Evolutionary conservation across 2,113 vertebrate genomes (phyloP).

Genomic region (Ophiodon elongatus): DNA sequence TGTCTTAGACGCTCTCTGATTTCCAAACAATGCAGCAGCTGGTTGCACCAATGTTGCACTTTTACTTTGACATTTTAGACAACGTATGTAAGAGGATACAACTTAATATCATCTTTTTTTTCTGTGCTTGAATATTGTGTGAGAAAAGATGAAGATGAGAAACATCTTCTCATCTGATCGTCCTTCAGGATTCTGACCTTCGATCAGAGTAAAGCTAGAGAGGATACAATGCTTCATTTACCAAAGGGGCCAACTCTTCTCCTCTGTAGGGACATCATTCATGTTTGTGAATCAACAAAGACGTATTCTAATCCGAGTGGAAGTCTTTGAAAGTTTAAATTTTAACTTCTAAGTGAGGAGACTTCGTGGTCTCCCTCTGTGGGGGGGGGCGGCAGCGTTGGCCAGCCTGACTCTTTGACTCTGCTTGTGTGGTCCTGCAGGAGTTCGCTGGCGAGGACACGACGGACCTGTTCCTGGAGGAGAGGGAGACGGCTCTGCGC

Average conservation of each 20-base stretch:
- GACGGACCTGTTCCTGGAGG: conserved; percentile 95
- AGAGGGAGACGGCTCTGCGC: conserved; percentile 92
- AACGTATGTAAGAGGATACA: too few species aligned
- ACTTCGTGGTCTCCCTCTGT: not conserved
- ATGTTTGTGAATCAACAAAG: not conserved
- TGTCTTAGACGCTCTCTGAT: too few species aligned
- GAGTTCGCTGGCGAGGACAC: conserved; percentile 98
- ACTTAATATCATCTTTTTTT: too few species aligned
- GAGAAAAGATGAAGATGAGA: too few species aligned
- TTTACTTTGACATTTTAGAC: too few species aligned
- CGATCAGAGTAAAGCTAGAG: not conserved
- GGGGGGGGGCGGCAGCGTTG: not conserved
- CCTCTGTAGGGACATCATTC: not conserved
- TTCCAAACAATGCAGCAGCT: too few species aligned
- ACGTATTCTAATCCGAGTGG: not conserved
- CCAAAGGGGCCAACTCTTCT: not conserved
- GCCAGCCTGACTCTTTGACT: not conserved
- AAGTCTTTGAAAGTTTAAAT: not conserved
- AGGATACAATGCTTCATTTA: not conserved
- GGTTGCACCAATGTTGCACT: too few species aligned
- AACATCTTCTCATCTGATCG: too few species aligned
- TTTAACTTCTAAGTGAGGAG: not conserved
- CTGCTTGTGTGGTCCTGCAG: conserved; percentile 73
- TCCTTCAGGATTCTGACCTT: not conserved
- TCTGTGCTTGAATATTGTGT: too few species aligned